A percentile compares a stretch with the other conserved stretches of the same genome.
Conservation (phyloP, 1,140 invertebrate genomes). For the Fragariocoptes setiger region DNA sequence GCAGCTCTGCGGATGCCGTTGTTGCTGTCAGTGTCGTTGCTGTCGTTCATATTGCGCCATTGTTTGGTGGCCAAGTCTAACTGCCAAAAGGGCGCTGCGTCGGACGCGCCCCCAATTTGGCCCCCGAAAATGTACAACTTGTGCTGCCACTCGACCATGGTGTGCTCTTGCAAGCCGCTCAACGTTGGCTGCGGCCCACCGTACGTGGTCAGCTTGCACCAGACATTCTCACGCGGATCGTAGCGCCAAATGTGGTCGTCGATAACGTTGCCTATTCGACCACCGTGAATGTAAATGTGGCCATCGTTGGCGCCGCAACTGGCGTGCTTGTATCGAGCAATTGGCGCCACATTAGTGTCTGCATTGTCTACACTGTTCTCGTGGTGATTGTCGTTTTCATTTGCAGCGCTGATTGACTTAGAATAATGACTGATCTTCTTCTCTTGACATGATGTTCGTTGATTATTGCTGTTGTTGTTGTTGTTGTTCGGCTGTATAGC, state of each 20-base stretch:
- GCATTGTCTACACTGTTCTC: too few species aligned
- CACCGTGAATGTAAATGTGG: slow-evolving; percentile 43
- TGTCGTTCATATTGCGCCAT: not conserved
- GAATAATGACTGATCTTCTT: too few species aligned
- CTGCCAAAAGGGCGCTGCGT: slow-evolving; percentile 51
- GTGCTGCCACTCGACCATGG: slow-evolving; percentile 30
- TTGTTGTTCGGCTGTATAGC: too few species aligned
- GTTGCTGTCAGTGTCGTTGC: too few species aligned
- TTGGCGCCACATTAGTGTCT: slow-evolving; percentile 14
- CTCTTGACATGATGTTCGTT: too few species aligned
- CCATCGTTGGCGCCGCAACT: slow-evolving; percentile 29
- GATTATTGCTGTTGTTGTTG: too few species aligned
- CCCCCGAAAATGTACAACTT: slow-evolving; percentile 58
- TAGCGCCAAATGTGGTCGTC: slow-evolving; percentile 51
- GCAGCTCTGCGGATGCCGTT: not conserved
- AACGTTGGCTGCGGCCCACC: slow-evolving; percentile 39
- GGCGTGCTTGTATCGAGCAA: slow-evolving; percentile 40
- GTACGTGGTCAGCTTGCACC: slow-evolving; percentile 16
- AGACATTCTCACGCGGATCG: slow-evolving; percentile 28
- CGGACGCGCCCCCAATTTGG: slow-evolving; percentile 41
- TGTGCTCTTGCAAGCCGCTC: slow-evolving; percentile 53
- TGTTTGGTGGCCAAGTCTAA: slow-evolving; percentile 34
- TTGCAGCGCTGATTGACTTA: too few species aligned
- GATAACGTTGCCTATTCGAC: slow-evolving; percentile 43
- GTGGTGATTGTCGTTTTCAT: too few species aligned